Evolutionary conservation across 2,113 vertebrate species (phyloP).

Genomic region (Emydura subglobosa): DNA sequence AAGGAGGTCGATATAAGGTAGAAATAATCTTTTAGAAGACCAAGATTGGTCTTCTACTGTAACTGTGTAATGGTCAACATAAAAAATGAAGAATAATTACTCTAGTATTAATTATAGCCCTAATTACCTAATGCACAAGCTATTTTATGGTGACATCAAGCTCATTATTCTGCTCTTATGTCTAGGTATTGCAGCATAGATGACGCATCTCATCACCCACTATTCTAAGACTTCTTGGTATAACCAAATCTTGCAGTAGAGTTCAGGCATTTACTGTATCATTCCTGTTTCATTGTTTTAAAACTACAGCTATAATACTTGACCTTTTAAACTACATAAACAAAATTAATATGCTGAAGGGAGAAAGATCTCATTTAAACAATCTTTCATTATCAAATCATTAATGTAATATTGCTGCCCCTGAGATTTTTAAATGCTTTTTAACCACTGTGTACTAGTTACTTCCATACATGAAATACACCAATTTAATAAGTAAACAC

Average conservation of each 20-base stretch:
- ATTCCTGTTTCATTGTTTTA: not conserved
- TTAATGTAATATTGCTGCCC: no score
- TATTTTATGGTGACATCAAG: not conserved
- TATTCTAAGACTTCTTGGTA: no score
- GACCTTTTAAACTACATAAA: no score
- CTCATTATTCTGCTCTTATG: not conserved
- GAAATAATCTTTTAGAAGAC: not conserved
- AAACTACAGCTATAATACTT: not conserved
- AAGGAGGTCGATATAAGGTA: not conserved
- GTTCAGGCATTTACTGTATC: not conserved
- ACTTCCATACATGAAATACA: no score
- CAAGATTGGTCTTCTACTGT: not conserved
- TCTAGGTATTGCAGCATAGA: not conserved
- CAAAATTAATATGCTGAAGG: no score
- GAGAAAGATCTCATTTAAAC: no score
- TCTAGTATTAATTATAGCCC: not conserved
- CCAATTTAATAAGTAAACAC: no score
- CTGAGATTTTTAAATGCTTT: no score
- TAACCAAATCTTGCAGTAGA: not conserved
- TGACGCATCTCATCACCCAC: not conserved
- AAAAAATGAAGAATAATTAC: not conserved
- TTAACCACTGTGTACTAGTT: no score
- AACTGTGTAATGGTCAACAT: not conserved
- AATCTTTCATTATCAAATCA: no score
- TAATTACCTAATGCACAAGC: not conserved